phyloP scores from a whole-genome alignment of 2,797 vertebrate species.

The Lindbergichthys nudifrons region DNA sequence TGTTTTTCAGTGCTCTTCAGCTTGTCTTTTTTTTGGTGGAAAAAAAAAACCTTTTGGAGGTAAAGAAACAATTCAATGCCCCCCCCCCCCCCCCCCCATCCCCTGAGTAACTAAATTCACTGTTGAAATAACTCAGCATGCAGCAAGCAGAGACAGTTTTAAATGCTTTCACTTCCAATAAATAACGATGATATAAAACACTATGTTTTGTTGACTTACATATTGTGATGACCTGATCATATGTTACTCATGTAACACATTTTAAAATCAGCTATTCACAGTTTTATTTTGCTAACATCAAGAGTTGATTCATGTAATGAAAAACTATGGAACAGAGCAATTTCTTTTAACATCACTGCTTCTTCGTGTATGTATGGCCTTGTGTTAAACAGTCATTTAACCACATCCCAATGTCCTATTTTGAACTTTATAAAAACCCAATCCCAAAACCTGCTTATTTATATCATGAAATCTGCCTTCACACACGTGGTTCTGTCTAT shows the following conservation, averaged over 20 bases:
- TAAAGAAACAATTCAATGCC: neutral
- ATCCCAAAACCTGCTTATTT: neutral
- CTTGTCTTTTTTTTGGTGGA: conserved; percentile 16
- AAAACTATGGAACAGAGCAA: too few species aligned
- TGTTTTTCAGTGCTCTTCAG: conserved; percentile 44
- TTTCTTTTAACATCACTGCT: too few species aligned
- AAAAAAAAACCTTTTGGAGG: conserved; percentile 6
- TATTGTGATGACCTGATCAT: neutral
- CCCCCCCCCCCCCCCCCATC: too few species aligned
- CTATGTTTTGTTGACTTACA: too few species aligned
- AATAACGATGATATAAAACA: too few species aligned
- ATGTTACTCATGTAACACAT: neutral
- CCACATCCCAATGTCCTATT: neutral
- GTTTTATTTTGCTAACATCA: neutral
- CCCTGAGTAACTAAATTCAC: neutral
- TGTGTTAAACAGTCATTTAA: neutral
- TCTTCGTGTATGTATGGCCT: neutral
- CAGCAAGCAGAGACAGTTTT: neutral
- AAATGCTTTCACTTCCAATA: neutral
- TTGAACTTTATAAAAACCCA: neutral
- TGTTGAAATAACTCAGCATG: neutral
- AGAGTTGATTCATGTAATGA: neutral
- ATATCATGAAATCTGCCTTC: neutral
- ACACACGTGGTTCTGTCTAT: neutral
- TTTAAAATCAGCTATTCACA: neutral